These are phyloP conservation scores for Eueremaeus valkanovi DNA, from an alignment of 2,888 invertebrate species.

Conservation along the genomic window DNA sequence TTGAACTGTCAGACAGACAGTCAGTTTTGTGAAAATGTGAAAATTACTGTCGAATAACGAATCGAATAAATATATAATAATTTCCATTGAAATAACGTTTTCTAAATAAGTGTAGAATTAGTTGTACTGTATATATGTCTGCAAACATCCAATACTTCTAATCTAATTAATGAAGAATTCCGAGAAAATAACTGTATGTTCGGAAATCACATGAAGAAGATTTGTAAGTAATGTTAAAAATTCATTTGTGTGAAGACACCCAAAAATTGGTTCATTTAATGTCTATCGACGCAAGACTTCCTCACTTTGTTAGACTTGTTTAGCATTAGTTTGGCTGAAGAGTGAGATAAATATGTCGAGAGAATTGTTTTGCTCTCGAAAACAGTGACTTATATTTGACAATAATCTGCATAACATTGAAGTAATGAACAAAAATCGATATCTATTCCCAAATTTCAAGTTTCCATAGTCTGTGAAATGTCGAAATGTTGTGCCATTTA, in stretches of 20 bases:
- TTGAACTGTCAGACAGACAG: neutral
- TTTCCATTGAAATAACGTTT: neutral
- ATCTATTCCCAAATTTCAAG: neutral
- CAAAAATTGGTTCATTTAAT: constrained; percentile 36
- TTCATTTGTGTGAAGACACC: constrained; percentile 32
- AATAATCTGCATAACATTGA: neutral
- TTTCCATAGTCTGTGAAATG: neutral
- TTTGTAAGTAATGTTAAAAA: neutral
- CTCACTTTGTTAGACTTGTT: neutral
- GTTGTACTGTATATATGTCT: neutral
- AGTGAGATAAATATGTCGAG: neutral
- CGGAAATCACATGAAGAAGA: neutral
- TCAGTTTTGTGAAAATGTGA: neutral
- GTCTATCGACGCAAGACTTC: constrained; percentile 34
- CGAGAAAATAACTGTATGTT: neutral
- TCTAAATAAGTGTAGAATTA: too few relatives aligned
- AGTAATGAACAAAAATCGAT: neutral
- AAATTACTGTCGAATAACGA: neutral
- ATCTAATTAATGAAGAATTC: neutral
- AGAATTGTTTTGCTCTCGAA: neutral
- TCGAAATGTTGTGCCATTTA: constrained; percentile 31
- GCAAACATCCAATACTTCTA: neutral
- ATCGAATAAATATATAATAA: neutral
- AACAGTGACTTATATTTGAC: neutral
- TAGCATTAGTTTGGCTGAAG: constrained; percentile 3